Evolutionary conservation across 2,113 vertebrate species (phyloP), one percentile per base, ranked within the genome.

Genomic region (Eretmodus cyanostictus): DNA sequence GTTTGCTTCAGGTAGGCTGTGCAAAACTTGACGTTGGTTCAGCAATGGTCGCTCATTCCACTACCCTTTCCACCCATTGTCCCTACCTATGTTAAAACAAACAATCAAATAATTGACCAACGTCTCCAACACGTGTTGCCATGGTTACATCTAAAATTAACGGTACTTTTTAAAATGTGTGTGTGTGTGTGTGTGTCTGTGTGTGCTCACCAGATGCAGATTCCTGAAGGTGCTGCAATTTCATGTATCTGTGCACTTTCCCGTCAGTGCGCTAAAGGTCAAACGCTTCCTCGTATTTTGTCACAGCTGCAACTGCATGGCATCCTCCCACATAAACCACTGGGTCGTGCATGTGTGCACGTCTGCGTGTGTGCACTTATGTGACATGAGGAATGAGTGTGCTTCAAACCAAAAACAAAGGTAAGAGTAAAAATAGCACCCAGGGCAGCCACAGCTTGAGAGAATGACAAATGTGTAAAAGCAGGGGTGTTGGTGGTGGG

Each of bases 231-330:
- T 45, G 54, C 53, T 78, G 79, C 76, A 63, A 57, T 79, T 80
- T 89, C 57, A 73, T 82, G 82, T 38, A 63, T 80, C 51, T 34
- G 68, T 78, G 54, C 84, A 89, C 90, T 90, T 91, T 91, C 83
- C 79, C 3, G 14, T 66, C 80, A 85, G 71, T 19, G 27, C 59
- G 71, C 81, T 14, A 36, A 88, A 90, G 92, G 90, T 93, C 92
- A 93, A 94, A 94, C 7, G 82, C 88, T 90, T 89, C 90, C 73
- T 93, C 57, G 27, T 87, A 87, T 86, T 88, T 86, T 91, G 81
- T 73, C 87, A 90, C 91, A 90, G 83, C 88, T 92, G 91, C 36
- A 2, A 36, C 61, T 49, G 55, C 12, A 57, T 42, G 34, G 31
- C 40, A 66, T 6, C 5, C 78, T 61, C 27, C 22, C 12, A 17